These are phyloP conservation scores for Lucifuga dentata DNA, from an alignment of 2,113 vertebrate genomes.

Conservation along the genomic window DNA sequence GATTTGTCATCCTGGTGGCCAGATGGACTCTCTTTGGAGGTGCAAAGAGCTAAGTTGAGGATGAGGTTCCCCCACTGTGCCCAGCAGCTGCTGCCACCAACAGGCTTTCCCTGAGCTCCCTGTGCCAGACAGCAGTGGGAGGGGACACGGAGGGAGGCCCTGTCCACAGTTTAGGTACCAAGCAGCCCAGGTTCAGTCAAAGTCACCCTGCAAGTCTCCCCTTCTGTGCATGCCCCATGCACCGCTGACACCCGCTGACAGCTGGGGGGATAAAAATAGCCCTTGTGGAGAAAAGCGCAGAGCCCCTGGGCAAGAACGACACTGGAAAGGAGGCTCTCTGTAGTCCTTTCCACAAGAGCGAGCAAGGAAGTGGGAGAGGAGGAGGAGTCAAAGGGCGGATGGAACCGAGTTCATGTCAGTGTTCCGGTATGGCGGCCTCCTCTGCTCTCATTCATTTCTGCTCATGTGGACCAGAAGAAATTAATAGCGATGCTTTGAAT, in stretches of 20 bases:
- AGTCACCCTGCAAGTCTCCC: slow-evolving; percentile 78
- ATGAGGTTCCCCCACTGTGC: slow-evolving; percentile 39
- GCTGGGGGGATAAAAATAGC: slow-evolving; percentile 82
- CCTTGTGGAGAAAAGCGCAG: slow-evolving; percentile 63
- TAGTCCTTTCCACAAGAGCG: slow-evolving; percentile 8
- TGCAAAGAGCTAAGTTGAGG: slow-evolving; percentile 13
- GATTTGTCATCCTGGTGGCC: slow-evolving; percentile 5
- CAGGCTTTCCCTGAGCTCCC: slow-evolving; percentile 43
- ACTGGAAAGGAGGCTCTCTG: slow-evolving; percentile 43
- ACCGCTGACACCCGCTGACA: slow-evolving; percentile 78
- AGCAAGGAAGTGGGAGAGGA: slow-evolving; percentile 15
- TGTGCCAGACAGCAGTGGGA: slow-evolving; percentile 41
- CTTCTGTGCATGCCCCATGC: slow-evolving; percentile 47
- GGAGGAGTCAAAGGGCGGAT: slow-evolving; percentile 3
- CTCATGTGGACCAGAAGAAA: neutral
- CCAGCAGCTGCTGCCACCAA: slow-evolving; percentile 53
- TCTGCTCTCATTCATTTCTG: neutral
- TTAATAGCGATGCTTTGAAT: too few relatives aligned
- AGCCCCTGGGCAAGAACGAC: slow-evolving; percentile 41
- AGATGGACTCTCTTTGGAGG: slow-evolving; percentile 32
- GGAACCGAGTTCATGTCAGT: neutral
- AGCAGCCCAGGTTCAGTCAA: slow-evolving; percentile 56
- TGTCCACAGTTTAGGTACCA: slow-evolving; percentile 37
- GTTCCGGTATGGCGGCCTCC: slow-evolving; percentile 9
- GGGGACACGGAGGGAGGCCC: slow-evolving; percentile 22